phyloP scores from a whole-genome alignment of 2,797 vertebrate species.

The Botia kubotai region DNA sequence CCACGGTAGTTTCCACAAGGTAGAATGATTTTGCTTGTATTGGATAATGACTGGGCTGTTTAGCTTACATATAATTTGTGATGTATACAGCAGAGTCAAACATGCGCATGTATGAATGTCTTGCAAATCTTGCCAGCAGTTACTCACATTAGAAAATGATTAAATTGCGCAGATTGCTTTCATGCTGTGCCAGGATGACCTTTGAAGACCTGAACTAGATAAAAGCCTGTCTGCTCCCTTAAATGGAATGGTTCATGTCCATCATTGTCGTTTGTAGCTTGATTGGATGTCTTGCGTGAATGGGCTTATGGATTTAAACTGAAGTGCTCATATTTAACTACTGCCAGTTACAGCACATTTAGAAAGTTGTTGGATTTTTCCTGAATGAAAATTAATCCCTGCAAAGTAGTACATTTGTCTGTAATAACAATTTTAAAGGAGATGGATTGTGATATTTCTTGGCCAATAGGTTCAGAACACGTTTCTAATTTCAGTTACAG shows the following conservation, averaged over 20 bases:
- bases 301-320: background rate
- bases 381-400: conserved; percentile 1
- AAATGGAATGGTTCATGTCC: background rate
- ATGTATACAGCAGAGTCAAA: background rate
- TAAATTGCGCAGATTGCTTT: background rate
- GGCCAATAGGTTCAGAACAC: background rate
- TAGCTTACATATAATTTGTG: background rate
- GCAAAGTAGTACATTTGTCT: conserved; percentile 23
- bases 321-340: background rate
- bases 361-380: background rate
- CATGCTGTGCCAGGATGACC: background rate
- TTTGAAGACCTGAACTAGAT: background rate
- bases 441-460: conserved; percentile 1
- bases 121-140: background rate
- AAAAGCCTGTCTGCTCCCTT: background rate
- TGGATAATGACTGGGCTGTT: background rate
- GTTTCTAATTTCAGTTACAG: background rate
- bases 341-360: background rate
- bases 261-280: background rate
- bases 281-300: background rate
- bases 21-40: conserved; percentile 67
- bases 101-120: background rate
- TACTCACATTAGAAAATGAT: background rate
- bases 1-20: conserved; percentile 99
- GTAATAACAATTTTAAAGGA: background rate